Percentiles rank a stretch among this genome's conserved stretches.
Evolutionary conservation across 2,797 vertebrate species (phyloP).

Genomic region (Lepus townsendii): DNA sequence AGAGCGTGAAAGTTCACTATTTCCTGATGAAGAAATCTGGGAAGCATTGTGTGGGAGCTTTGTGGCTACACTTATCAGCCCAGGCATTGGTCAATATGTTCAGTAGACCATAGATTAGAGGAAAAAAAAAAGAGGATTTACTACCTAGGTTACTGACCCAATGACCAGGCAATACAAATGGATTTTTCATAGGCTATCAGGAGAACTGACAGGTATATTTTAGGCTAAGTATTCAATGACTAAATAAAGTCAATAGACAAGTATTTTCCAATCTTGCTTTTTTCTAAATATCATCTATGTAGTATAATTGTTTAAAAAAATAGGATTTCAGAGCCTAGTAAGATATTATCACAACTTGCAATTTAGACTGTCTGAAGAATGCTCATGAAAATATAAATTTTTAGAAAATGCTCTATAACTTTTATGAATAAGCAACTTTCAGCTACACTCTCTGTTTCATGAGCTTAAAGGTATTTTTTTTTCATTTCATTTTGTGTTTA

Average conservation of each 20-base stretch:
- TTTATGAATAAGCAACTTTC: neutral
- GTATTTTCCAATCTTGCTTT: neutral
- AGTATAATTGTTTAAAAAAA: neutral
- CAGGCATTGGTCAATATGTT: neutral
- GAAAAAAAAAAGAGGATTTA: neutral
- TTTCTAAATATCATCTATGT: neutral
- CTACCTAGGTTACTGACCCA: neutral
- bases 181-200: neutral
- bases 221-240: neutral
- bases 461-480: neutral
- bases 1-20: neutral
- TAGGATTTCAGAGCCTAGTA: neutral
- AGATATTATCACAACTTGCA: neutral
- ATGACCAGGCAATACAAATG: neutral
- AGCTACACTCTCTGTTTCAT: neutral
- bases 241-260: neutral
- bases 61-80: neutral
- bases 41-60: neutral
- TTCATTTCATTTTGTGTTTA: neutral
- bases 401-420: neutral
- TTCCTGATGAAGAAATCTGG: neutral
- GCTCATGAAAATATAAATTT: neutral
- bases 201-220: neutral
- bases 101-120: neutral
- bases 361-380: neutral